phyloP scores from a whole-genome alignment of 2,797 vertebrate genomes.

The Antennarius maculatus region DNA sequence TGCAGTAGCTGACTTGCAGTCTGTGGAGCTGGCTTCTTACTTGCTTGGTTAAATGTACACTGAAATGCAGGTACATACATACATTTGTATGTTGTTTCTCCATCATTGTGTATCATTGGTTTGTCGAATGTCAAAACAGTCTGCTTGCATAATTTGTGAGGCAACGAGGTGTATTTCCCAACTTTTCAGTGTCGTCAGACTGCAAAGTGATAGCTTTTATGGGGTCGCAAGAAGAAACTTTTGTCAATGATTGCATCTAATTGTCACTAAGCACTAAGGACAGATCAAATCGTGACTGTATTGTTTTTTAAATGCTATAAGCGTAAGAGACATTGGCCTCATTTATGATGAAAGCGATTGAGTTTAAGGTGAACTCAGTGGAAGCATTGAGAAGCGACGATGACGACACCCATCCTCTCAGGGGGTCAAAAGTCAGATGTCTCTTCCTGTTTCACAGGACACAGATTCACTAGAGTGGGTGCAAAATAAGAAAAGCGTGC shows the following conservation, averaged over 20 bases:
- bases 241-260: constrained; percentile 51
- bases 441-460: constrained; percentile 82
- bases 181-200: constrained; percentile 6
- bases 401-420: constrained; percentile 75
- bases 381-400: constrained; percentile 50
- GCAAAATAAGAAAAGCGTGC: constrained; percentile 58
- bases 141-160: constrained; percentile 9
- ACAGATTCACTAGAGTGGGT: constrained; percentile 55
- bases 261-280: constrained; percentile 46
- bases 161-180: constrained; percentile 13
- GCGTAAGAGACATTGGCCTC: neutral
- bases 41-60: neutral
- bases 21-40: constrained; percentile 4
- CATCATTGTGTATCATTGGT: constrained; percentile 20
- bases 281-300: constrained; percentile 36
- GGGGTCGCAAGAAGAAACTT: constrained; percentile 28
- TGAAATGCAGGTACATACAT: neutral
- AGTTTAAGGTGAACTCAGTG: constrained; percentile 5
- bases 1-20: constrained; percentile 21
- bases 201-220: constrained; percentile 20
- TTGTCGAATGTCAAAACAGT: constrained; percentile 24
- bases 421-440: constrained; percentile 73
- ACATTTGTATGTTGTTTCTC: neutral
- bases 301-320: constrained; percentile 20
- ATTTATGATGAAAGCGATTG: constrained; percentile 6